Conservation (phyloP, 2,113 vertebrate genomes). For the Saccopteryx bilineata region DNA sequence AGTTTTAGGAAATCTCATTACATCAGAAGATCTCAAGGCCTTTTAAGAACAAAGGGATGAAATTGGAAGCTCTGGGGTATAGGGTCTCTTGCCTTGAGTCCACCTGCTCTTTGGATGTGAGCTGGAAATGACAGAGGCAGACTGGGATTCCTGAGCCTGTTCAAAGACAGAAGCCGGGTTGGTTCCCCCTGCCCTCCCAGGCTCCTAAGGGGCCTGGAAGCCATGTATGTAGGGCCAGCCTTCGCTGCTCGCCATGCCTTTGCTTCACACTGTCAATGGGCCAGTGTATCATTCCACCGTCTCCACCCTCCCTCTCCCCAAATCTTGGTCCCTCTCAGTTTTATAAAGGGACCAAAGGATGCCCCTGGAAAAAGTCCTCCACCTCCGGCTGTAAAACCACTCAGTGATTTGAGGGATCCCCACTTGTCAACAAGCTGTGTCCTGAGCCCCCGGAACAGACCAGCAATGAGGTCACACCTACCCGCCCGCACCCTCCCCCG, state of each 20-base stretch:
- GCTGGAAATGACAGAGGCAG: not conserved
- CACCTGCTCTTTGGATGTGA: not conserved
- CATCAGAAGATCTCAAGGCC: not conserved
- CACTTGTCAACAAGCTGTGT: not conserved
- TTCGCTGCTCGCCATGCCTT: not conserved
- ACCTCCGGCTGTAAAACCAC: not conserved
- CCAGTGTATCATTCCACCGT: not conserved
- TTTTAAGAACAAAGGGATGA: not conserved
- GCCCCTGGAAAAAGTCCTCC: not conserved
- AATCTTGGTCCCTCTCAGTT: not conserved
- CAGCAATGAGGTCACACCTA: not conserved
- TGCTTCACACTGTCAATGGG: not conserved
- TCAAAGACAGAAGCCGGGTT: not conserved
- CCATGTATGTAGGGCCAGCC: fast-evolving
- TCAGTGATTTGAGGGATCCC: fast-evolving
- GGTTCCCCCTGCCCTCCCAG: not conserved
- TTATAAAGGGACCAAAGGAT: not conserved
- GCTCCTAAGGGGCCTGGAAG: not conserved
- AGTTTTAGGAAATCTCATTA: not conserved
- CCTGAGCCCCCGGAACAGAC: not conserved
- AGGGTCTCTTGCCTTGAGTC: not conserved
- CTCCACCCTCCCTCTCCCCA: not conserved
- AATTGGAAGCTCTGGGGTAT: too few species aligned
- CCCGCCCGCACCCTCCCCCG: fast-evolving
- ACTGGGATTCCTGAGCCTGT: not conserved